A percentile compares a stretch with the other conserved stretches of the same genome.
These are phyloP conservation scores for Gymnocephalus cernua DNA, from an alignment of 2,113 vertebrate genomes.

Conservation along the genomic window DNA sequence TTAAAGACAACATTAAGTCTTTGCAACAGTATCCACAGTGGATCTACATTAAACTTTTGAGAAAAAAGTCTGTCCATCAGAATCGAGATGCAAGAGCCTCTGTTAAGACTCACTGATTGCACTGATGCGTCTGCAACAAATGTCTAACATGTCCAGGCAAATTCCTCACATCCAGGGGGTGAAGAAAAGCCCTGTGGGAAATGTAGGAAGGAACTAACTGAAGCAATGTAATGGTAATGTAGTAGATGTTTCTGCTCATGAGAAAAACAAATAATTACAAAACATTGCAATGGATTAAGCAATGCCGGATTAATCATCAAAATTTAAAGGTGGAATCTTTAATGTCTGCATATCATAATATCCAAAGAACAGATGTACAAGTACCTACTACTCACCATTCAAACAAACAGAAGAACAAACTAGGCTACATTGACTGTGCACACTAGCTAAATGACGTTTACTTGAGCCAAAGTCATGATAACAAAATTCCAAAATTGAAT, in stretches of 20 bases:
- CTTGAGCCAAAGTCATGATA: background rate
- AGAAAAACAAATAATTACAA: background rate
- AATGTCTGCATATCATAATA: background rate
- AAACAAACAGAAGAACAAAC: background rate
- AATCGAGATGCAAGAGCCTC: background rate
- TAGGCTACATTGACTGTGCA: background rate
- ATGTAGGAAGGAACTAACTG: background rate
- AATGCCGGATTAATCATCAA: background rate
- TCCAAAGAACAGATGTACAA: background rate
- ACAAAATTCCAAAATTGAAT: background rate
- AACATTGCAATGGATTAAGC: background rate
- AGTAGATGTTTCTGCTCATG: no score
- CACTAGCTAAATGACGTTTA: background rate
- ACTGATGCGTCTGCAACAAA: background rate
- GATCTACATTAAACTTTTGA: background rate
- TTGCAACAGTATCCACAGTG: background rate
- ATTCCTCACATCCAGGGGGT: background rate
- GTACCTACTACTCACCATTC: background rate
- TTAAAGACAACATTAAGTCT: background rate
- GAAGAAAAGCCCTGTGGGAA: constrained; percentile 9
- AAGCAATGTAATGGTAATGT: background rate
- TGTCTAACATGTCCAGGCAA: background rate
- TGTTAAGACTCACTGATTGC: background rate
- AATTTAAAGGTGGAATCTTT: background rate
- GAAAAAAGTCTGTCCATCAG: background rate